Percentiles rank a stretch among this genome's conserved stretches.
These are phyloP conservation scores for Sceloporus tristichus DNA, from an alignment of 2,113 vertebrate genomes.

Conservation along the genomic window DNA sequence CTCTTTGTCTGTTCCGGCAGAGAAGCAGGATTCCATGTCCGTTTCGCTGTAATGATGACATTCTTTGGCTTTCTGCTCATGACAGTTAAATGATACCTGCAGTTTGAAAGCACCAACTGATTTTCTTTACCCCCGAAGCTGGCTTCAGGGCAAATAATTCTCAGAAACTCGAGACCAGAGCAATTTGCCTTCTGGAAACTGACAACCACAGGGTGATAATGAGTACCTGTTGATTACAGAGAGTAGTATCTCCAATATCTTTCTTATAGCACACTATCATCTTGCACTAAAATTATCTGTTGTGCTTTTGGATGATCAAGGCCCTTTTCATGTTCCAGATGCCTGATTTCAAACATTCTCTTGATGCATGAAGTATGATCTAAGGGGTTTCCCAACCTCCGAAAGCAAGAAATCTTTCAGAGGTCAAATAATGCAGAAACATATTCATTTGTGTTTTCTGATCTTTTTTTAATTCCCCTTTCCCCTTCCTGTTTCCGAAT, in stretches of 20 bases:
- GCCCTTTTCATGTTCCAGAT: constrained; percentile 26
- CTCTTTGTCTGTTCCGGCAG: constrained; percentile 56
- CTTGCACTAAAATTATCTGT: constrained; percentile 59
- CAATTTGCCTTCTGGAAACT: constrained; percentile 69
- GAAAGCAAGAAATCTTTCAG: constrained; percentile 27
- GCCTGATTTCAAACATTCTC: constrained; percentile 46
- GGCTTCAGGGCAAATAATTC: constrained; percentile 63
- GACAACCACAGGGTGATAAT: constrained; percentile 65
- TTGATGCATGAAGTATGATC: neutral
- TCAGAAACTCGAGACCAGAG: constrained; percentile 67
- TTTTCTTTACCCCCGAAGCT: constrained; percentile 45
- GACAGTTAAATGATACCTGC: constrained; percentile 54
- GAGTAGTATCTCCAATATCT: constrained; percentile 45
- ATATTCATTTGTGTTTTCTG: neutral
- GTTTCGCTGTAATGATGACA: constrained; percentile 44
- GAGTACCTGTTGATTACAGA: constrained; percentile 52
- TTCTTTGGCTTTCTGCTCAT: constrained; percentile 59
- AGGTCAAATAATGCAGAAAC: neutral
- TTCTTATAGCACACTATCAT: constrained; percentile 52
- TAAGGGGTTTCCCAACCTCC: constrained; percentile 5
- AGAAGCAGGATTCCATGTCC: constrained; percentile 58
- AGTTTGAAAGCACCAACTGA: constrained; percentile 56
- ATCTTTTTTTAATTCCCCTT: neutral
- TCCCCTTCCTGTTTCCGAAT: constrained; percentile 7
- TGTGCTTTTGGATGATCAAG: constrained; percentile 50